These are phyloP conservation scores for Pristionchus japonicus DNA, from an alignment of 2,888 invertebrate genomes.

Conservation along the genomic window DNA sequence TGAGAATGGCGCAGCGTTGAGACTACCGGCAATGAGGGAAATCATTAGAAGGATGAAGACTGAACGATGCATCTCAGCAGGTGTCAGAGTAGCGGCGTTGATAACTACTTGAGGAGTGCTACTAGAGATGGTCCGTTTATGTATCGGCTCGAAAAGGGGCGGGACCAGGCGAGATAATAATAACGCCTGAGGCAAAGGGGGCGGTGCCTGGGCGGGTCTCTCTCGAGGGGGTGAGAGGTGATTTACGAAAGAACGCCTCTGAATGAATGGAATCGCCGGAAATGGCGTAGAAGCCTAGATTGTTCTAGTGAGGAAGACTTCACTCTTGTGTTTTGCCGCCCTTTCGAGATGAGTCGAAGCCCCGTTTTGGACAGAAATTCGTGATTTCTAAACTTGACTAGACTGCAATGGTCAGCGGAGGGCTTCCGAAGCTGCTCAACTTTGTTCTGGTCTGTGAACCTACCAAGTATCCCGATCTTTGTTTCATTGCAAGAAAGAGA, in stretches of 20 bases:
- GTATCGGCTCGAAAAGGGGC: background rate
- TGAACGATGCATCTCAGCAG: background rate
- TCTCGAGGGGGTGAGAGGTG: background rate
- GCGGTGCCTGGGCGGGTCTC: background rate
- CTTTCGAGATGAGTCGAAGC: background rate
- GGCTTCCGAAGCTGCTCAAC: background rate
- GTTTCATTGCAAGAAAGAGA: background rate
- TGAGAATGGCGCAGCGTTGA: background rate
- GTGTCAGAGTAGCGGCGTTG: background rate
- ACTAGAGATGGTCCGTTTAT: background rate
- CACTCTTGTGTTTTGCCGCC: background rate
- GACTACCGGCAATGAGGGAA: background rate
- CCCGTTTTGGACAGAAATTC: background rate
- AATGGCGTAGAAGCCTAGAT: background rate
- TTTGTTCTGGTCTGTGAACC: background rate
- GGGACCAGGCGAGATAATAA: background rate
- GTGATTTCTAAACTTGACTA: background rate
- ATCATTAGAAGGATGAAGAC: background rate
- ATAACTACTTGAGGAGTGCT: background rate
- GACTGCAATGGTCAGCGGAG: background rate
- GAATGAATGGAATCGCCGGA: background rate
- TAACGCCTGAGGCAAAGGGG: background rate
- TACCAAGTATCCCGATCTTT: background rate
- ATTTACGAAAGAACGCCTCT: background rate
- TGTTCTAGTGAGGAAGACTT: background rate